Evolutionary conservation across 2,113 vertebrate species (phyloP).

Genomic region (Anser brachyrhynchus): DNA sequence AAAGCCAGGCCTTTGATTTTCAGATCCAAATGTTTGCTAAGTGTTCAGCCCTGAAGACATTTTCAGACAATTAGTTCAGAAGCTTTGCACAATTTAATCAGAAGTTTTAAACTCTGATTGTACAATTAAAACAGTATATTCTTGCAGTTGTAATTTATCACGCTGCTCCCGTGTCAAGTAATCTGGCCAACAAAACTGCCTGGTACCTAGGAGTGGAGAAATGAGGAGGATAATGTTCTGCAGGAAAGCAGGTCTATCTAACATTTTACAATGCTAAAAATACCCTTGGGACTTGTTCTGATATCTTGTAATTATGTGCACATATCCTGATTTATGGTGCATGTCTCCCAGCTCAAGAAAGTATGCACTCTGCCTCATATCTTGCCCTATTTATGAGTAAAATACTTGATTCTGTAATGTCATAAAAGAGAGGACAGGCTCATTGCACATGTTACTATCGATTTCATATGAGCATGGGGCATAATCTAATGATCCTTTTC

Average conservation of each 20-base stretch:
- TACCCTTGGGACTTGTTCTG: constrained; percentile 56
- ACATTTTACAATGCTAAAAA: constrained; percentile 53
- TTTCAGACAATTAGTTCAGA: constrained; percentile 48
- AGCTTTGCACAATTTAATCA: constrained; percentile 50
- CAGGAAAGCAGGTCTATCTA: constrained; percentile 35
- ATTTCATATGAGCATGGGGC: constrained; percentile 43
- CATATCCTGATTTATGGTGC: constrained; percentile 69
- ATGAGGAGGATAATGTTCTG: constrained; percentile 48
- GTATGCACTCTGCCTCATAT: constrained; percentile 55
- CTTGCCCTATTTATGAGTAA: constrained; percentile 65
- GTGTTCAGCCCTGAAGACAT: neutral
- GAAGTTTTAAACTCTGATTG: constrained; percentile 41
- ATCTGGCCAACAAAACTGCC: constrained; percentile 13
- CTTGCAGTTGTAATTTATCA: constrained; percentile 43
- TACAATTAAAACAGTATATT: constrained; percentile 56
- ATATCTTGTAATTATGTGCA: constrained; percentile 72
- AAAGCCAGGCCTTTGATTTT: neutral
- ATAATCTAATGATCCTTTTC: constrained; percentile 69
- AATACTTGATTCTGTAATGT: constrained; percentile 66
- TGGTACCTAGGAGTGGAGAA: constrained; percentile 31
- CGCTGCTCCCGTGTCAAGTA: neutral
- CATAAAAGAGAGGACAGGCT: constrained; percentile 72
- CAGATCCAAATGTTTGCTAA: neutral
- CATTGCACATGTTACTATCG: constrained; percentile 67
- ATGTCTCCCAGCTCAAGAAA: constrained; percentile 65